A percentile compares a stretch with the other conserved stretches of the same genome.
phyloP scores from a whole-genome alignment of 2,113 vertebrate species.

The Lophius piscatorius region DNA sequence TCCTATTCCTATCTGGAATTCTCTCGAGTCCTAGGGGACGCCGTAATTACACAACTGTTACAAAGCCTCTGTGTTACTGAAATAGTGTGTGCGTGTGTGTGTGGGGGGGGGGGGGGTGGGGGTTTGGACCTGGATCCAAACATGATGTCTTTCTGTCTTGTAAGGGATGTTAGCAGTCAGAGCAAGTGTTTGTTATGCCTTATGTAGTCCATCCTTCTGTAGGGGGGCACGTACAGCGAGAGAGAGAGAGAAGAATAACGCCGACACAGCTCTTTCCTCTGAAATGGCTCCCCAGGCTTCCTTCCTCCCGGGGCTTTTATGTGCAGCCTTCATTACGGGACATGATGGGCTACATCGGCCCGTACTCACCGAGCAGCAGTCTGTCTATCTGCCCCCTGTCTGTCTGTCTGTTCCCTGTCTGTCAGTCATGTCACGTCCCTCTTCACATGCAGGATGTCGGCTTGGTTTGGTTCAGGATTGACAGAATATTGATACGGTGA shows the following conservation, averaged over 20 bases:
- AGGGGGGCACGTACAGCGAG: neutral
- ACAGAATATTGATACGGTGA: neutral
- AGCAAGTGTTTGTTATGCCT: neutral
- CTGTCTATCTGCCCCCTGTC: slow-evolving; percentile 1
- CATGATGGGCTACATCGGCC: slow-evolving; percentile 46
- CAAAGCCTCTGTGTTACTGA: no score
- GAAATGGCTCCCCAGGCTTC: slow-evolving; percentile 45
- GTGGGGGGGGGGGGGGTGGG: no score
- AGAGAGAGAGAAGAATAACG: slow-evolving; percentile 15
- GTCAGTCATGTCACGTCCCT: slow-evolving; percentile 1
- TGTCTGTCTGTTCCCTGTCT: slow-evolving; percentile 8
- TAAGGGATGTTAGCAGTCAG: no score
- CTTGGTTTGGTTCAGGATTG: no score
- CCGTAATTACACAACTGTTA: no score
- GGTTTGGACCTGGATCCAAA: no score
- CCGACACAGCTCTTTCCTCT: slow-evolving; percentile 35
- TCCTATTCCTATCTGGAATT: no score
- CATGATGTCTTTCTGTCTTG: no score
- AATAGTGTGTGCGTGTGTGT: no score
- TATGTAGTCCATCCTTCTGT: slow-evolving; percentile 1
- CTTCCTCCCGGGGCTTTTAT: slow-evolving; percentile 48
- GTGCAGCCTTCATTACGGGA: slow-evolving; percentile 57
- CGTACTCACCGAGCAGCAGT: slow-evolving; percentile 26
- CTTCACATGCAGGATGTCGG: neutral
- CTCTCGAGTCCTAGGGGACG: no score